Conservation (phyloP, 2,797 vertebrate genomes). For the Megaceryle alcyon region DNA sequence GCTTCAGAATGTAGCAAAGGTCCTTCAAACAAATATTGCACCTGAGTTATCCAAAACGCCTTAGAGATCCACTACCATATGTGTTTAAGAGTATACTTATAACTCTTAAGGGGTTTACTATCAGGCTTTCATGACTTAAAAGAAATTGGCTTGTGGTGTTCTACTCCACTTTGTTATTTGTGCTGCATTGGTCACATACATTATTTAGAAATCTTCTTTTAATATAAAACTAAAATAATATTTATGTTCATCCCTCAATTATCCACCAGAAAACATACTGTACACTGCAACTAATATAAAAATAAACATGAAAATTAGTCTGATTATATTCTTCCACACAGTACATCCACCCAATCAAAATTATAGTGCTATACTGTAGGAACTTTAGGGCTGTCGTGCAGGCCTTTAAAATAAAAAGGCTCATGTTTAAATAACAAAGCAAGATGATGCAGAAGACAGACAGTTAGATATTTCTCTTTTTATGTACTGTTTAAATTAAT, state of each 20-base stretch:
- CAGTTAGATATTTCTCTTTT: neutral
- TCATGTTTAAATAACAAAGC: neutral
- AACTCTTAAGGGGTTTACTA: neutral
- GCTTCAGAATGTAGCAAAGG: neutral
- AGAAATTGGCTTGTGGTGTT: neutral
- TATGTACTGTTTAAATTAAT: neutral
- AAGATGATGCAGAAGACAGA: neutral
- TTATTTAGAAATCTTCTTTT: neutral
- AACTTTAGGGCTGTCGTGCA: neutral
- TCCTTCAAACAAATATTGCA: neutral
- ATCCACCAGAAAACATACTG: neutral
- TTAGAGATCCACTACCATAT: neutral
- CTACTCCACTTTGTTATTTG: neutral
- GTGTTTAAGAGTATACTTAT: neutral
- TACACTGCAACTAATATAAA: neutral
- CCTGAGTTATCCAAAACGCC: neutral
- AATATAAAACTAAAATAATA: neutral
- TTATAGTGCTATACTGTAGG: neutral
- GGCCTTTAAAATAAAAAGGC: neutral
- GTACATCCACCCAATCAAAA: neutral
- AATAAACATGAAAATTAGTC: neutral
- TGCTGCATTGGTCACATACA: neutral
- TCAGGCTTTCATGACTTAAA: neutral
- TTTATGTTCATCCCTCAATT: neutral
- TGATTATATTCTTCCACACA: neutral